Evolutionary conservation across 2,113 vertebrate species (phyloP).

Genomic region (Leucosticte australis): DNA sequence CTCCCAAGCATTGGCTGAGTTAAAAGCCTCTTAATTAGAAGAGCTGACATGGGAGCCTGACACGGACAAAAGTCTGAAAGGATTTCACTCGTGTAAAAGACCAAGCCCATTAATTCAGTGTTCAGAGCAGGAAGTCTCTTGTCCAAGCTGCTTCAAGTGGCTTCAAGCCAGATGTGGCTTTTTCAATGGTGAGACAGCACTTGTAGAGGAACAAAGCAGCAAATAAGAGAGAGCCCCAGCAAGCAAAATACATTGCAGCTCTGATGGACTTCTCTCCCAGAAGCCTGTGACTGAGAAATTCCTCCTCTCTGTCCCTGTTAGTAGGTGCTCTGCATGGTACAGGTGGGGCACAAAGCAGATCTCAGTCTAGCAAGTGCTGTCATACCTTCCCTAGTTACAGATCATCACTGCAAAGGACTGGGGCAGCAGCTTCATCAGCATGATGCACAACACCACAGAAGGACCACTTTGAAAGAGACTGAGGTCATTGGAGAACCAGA

Average conservation of each 20-base stretch:
- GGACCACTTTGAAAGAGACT: not conserved
- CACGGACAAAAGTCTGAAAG: not conserved
- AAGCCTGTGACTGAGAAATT: not conserved
- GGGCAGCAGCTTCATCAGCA: not conserved
- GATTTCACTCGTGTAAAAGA: not conserved
- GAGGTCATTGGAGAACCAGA: not conserved
- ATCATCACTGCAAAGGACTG: not conserved
- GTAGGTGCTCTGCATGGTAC: not conserved
- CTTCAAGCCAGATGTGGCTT: not conserved
- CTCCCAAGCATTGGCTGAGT: not conserved
- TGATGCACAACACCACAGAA: not conserved
- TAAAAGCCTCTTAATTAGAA: constrained; percentile 3
- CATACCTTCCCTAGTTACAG: not conserved
- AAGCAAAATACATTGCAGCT: not conserved
- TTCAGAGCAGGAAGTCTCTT: not conserved
- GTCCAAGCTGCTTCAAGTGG: not conserved
- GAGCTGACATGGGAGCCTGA: not conserved
- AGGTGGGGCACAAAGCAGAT: not conserved
- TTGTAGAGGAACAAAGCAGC: not conserved
- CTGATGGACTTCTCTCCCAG: not conserved
- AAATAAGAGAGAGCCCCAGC: not conserved
- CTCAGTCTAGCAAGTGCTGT: not conserved
- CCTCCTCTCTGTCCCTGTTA: not conserved
- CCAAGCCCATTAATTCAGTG: not conserved
- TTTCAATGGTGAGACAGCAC: not conserved